phyloP scores from a whole-genome alignment of 1,140 invertebrate species.

The Drosophila santomea region DNA sequence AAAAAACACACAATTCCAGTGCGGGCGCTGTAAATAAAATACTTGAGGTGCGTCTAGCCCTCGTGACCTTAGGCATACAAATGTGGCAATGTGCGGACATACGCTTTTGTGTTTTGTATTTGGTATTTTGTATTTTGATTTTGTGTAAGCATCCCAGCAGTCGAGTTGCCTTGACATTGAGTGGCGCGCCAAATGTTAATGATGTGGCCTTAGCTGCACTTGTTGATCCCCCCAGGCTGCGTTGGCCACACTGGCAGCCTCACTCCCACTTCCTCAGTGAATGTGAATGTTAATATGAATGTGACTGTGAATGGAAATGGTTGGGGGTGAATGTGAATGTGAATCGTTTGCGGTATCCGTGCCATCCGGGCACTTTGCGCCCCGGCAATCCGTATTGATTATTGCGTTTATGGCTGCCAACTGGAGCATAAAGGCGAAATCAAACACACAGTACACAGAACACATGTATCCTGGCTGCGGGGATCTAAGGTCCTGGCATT shows the following conservation, averaged over 20 bases:
- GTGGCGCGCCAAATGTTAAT: slow-evolving; percentile 64
- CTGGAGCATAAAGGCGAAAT: slow-evolving; percentile 53
- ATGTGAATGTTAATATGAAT: neutral
- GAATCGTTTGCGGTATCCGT: slow-evolving; percentile 8
- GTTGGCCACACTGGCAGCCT: neutral
- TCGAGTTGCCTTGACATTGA: slow-evolving; percentile 64
- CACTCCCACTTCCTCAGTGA: too few species aligned
- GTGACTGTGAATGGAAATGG: slow-evolving; percentile 3
- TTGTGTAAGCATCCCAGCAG: neutral
- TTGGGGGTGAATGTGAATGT: slow-evolving; percentile 1
- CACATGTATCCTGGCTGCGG: slow-evolving; percentile 8
- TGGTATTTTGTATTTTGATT: neutral
- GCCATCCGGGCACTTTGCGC: slow-evolving; percentile 38
- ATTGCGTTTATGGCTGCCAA: slow-evolving; percentile 68
- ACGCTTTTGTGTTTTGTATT: neutral
- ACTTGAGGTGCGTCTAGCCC: slow-evolving; percentile 22
- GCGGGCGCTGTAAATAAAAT: slow-evolving; percentile 17
- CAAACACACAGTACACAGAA: neutral
- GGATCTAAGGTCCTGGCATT: slow-evolving; percentile 33
- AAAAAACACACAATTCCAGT: neutral
- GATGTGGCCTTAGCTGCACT: slow-evolving; percentile 77
- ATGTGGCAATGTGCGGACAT: slow-evolving; percentile 14
- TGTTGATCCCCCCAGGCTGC: slow-evolving; percentile 51
- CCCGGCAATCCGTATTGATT: slow-evolving; percentile 74
- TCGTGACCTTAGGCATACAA: slow-evolving; percentile 34